These are phyloP conservation scores for Leptopilina myrica DNA, from an alignment of 2,888 invertebrate genomes.

Conservation along the genomic window DNA sequence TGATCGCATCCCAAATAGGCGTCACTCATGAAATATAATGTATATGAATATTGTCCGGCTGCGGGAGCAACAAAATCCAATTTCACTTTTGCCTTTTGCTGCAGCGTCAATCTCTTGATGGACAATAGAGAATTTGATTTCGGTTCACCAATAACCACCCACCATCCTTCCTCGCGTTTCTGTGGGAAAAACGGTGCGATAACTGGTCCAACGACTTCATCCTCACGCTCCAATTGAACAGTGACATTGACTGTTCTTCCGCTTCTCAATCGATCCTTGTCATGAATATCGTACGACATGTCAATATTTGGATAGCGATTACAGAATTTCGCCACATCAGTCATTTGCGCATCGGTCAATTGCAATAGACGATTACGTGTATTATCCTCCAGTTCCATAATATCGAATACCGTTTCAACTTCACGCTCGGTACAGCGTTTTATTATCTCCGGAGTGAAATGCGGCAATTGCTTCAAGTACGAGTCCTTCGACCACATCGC, in stretches of 20 bases:
- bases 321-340: constrained; percentile 98
- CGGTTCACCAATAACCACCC: constrained; percentile 99
- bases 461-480: constrained; percentile 97
- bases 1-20: constrained; percentile 99
- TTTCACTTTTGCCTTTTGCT: constrained; percentile 91
- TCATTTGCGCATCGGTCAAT: constrained; percentile 92
- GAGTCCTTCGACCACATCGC: constrained; percentile 99
- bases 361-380: constrained; percentile 88
- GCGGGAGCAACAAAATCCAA: constrained; percentile 96
- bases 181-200: constrained; percentile 98
- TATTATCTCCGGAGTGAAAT: constrained; percentile 92
- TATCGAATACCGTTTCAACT: constrained; percentile 95
- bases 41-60: constrained; percentile 92
- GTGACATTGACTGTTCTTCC: constrained; percentile 93
- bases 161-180: constrained; percentile 96
- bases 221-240: constrained; percentile 96
- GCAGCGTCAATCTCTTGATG: constrained; percentile 96
- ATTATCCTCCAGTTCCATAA: constrained; percentile 96
- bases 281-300: constrained; percentile 92
- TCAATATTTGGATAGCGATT: constrained; percentile 99
- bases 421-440: constrained; percentile 93
- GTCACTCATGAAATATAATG: constrained; percentile 99
- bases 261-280: constrained; percentile 84
- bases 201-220: constrained; percentile 97
- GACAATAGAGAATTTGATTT: constrained; percentile 95